Evolutionary conservation across 2,113 vertebrate genomes (phyloP).

Genomic region (Pantherophis guttatus): DNA sequence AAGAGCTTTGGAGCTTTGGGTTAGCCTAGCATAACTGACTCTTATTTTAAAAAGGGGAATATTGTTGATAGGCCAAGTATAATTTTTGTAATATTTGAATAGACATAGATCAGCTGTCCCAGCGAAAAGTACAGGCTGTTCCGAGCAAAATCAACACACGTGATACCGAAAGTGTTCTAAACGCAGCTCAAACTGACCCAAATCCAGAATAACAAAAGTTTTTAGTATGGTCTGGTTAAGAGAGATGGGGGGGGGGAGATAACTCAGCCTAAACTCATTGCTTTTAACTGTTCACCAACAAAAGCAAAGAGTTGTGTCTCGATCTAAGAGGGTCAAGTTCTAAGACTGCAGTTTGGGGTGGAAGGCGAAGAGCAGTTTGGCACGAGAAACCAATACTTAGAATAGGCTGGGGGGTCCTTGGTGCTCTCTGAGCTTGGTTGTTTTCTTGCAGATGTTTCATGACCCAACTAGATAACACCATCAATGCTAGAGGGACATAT

Average conservation of each 20-base stretch:
- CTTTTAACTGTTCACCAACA: neutral
- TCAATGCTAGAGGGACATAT: too few relatives aligned
- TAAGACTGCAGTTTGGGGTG: neutral
- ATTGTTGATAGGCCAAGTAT: conserved; percentile 26
- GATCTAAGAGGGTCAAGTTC: neutral
- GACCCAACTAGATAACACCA: too few relatives aligned
- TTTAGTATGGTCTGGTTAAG: neutral
- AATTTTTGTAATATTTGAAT: conserved; percentile 37
- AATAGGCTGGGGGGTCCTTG: too few relatives aligned
- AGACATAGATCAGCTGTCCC: conserved; percentile 1
- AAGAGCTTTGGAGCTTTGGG: conserved; percentile 7
- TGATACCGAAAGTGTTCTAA: neutral
- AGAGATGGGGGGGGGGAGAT: too few relatives aligned
- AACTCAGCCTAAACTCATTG: neutral
- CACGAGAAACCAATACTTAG: neutral
- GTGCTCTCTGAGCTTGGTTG: too few relatives aligned
- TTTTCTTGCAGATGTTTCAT: too few relatives aligned
- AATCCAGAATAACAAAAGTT: neutral
- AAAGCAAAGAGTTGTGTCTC: neutral
- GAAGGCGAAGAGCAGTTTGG: neutral
- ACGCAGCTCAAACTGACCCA: neutral
- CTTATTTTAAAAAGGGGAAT: neutral
- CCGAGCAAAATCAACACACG: neutral
- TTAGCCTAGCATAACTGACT: conserved; percentile 8
- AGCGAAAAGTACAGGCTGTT: neutral